phyloP scores from a whole-genome alignment of 2,113 vertebrate genomes.

The Nibea coibor region DNA sequence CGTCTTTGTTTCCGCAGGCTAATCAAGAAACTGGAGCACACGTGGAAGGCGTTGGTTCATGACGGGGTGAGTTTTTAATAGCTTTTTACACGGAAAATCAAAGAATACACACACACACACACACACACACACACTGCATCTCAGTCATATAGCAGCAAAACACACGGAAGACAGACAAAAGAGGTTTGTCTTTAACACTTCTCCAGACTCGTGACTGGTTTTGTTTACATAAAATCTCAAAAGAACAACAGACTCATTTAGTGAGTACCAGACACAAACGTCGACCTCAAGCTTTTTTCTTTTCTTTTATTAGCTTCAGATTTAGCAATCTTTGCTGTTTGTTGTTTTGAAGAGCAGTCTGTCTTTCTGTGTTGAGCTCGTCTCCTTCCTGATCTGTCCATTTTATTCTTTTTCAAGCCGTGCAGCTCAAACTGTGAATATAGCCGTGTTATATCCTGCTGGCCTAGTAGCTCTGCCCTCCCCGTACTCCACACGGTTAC shows the following conservation, averaged over 20 bases:
- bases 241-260: neutral
- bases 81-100: neutral
- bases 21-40: constrained; percentile 98
- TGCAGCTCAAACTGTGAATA: neutral
- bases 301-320: constrained; percentile 14
- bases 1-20: constrained; percentile 83
- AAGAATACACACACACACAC: neutral
- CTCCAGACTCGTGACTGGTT: neutral
- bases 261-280: neutral
- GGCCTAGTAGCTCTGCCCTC: neutral
- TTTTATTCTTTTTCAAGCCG: neutral
- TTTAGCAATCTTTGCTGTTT: neutral
- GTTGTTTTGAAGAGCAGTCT: neutral
- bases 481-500: neutral
- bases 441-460: neutral
- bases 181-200: neutral
- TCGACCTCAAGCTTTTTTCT: neutral
- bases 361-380: neutral
- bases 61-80: constrained; percentile 90
- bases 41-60: constrained; percentile 98
- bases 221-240: constrained; percentile 1
- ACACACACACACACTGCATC: neutral
- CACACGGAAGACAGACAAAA: neutral
- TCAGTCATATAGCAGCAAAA: neutral
- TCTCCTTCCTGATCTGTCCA: neutral